Conservation (phyloP, 2,113 vertebrate species). For the Cacatua alba region DNA sequence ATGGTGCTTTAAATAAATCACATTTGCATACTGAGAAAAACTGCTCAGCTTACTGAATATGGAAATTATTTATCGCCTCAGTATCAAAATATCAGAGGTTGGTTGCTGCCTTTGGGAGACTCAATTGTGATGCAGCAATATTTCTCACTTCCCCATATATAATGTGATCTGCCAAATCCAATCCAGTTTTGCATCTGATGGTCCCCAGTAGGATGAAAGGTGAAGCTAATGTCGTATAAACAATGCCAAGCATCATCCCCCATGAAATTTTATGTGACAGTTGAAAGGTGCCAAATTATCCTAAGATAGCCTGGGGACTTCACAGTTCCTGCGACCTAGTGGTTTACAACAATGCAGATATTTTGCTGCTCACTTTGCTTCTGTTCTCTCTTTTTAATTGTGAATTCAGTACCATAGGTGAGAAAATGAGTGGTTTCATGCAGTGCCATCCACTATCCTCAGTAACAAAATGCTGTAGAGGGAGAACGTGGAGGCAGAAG, state of each 20-base stretch:
- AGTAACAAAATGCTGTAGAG: background rate
- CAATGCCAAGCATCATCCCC: conserved; percentile 64
- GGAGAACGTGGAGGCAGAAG: background rate
- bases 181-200: conserved; percentile 69
- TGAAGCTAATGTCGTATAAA: conserved; percentile 71
- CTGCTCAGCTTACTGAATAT: conserved; percentile 53
- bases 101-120: conserved; percentile 66
- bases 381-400: conserved; percentile 55
- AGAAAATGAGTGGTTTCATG: background rate
- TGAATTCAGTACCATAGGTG: conserved; percentile 16
- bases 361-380: conserved; percentile 56
- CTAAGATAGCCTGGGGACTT: conserved; percentile 48
- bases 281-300: conserved; percentile 72
- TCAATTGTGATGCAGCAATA: conserved; percentile 68
- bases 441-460: background rate
- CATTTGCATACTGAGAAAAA: conserved; percentile 54
- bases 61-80: conserved; percentile 63
- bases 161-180: conserved; percentile 71
- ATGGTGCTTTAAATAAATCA: conserved; percentile 59
- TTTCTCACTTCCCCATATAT: conserved; percentile 63
- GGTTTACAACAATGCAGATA: conserved; percentile 65
- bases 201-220: conserved; percentile 68
- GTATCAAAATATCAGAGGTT: conserved; percentile 67
- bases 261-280: conserved; percentile 70
- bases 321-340: conserved; percentile 53